phyloP scores from a whole-genome alignment of 2,888 invertebrate genomes.

The Hemistola chrysoprasaria region DNA sequence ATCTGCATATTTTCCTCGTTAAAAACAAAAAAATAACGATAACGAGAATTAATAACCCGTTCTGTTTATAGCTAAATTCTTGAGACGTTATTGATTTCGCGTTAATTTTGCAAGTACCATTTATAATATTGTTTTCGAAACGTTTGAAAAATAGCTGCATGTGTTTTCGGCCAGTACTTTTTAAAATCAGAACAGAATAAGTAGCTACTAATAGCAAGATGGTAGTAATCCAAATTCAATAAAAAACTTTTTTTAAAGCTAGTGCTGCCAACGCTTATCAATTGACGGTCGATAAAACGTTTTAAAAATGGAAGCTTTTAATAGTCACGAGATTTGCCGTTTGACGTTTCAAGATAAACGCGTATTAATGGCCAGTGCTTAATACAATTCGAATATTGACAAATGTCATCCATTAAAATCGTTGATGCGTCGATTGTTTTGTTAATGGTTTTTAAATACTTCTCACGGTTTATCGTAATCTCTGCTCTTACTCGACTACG shows the following conservation, averaged over 20 bases:
- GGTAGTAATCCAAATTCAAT: no score
- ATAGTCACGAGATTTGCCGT: slow-evolving; percentile 66
- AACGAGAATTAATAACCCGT: slow-evolving; percentile 68
- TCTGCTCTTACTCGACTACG: no score
- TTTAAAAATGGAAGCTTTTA: slow-evolving; percentile 74
- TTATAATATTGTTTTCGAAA: no score
- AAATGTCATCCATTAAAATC: slow-evolving; percentile 64
- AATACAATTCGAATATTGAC: slow-evolving; percentile 66
- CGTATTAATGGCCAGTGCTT: slow-evolving; percentile 60
- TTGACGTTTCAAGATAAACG: slow-evolving; percentile 69
- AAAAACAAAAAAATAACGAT: slow-evolving; percentile 55
- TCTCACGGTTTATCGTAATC: no score
- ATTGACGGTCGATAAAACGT: slow-evolving; percentile 62
- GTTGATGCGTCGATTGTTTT: slow-evolving; percentile 49
- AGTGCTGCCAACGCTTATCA: slow-evolving; percentile 19
- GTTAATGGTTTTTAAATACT: slow-evolving; percentile 38
- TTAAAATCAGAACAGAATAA: no score
- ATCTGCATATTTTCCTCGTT: slow-evolving; percentile 73
- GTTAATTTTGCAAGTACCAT: slow-evolving; percentile 18
- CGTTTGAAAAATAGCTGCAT: no score
- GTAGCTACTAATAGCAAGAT: no score
- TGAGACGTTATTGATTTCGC: slow-evolving; percentile 43
- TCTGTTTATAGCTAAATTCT: slow-evolving; percentile 38
- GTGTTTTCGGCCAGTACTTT: no score
- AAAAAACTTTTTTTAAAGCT: no score